Evolutionary conservation across 2,888 invertebrate species (phyloP), one percentile per base, ranked within the genome.

Genomic region (Dynastes tityus): DNA sequence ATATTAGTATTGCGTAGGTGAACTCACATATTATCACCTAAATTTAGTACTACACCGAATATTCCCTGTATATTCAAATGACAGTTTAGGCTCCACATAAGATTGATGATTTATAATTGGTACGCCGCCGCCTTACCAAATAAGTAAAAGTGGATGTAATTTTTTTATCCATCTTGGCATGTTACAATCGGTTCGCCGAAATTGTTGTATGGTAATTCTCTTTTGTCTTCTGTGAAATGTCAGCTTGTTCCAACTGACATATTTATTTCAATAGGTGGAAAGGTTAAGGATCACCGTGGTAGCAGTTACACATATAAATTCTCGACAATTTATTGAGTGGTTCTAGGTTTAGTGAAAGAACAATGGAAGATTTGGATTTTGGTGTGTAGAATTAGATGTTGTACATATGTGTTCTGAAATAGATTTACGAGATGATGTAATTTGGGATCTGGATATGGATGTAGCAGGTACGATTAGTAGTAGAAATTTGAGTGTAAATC

Each of bases 171-270:
- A 16, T 68, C 51, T 27, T 27, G 27, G 22, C 3, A 51, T 5
- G 22, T 51, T 51, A 16, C 40, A 13, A 68, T 16, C 49, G 51
- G 29, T 53, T 53, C 51, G 68, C 27, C 73, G 73, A 74, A 74
- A 61, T 74, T 74, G 61, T 74, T 61, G 22, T 61, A 74, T 74
- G 73, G 45, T 74, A 74, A 74, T 74, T 63, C 45, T 37, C 73
- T 74, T 71, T 74, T 74, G 61, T 74, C 61, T 74, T 61, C 27
- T 45, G 73, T 27, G 11, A 74, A 74, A 74, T 74, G 73, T 61
- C 73, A 74, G 61, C 73, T 74, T 45, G 73, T 45, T 74, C 27
- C 45, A 27, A 55, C 40, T 61, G 73, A 49, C 73, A 74, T 74
- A 74, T 74, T 74, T 74, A 74, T 74, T 61, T 27, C 27, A 74